These are phyloP conservation scores for Enteromius mattozi DNA, from an alignment of 2,797 vertebrate species.

Conservation along the genomic window DNA sequence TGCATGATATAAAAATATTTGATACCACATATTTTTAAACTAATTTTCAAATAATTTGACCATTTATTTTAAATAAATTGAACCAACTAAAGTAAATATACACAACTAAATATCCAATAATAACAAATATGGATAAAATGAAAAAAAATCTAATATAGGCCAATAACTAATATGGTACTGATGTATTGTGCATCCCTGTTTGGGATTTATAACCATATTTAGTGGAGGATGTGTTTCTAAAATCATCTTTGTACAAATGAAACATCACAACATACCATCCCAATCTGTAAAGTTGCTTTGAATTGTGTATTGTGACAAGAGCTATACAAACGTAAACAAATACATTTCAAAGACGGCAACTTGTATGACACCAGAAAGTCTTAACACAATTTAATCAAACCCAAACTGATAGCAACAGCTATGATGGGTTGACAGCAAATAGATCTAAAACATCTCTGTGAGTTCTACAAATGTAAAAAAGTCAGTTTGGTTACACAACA, in stretches of 20 bases:
- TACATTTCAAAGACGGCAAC: background rate
- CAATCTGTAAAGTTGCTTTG: constrained; percentile 1
- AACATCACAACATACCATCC: background rate
- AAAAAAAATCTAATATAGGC: background rate
- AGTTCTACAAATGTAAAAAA: background rate
- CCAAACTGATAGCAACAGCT: background rate
- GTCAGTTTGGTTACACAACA: background rate
- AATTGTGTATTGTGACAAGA: background rate
- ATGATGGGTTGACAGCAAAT: constrained; percentile 7
- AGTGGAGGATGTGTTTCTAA: background rate
- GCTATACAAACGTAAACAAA: background rate
- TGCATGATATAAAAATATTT: background rate
- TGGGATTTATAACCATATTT: background rate
- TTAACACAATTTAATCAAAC: background rate
- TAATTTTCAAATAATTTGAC: background rate
- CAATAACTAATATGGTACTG: background rate
- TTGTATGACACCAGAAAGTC: background rate
- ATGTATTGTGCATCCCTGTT: background rate
- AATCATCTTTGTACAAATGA: background rate
- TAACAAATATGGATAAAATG: background rate
- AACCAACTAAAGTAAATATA: background rate
- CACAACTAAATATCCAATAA: background rate
- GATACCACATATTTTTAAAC: background rate
- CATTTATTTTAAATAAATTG: background rate
- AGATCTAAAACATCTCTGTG: background rate